Percentiles rank a stretch among this genome's conserved stretches.
Evolutionary conservation across 2,113 vertebrate species (phyloP).

Genomic region (Otis tarda): DNA sequence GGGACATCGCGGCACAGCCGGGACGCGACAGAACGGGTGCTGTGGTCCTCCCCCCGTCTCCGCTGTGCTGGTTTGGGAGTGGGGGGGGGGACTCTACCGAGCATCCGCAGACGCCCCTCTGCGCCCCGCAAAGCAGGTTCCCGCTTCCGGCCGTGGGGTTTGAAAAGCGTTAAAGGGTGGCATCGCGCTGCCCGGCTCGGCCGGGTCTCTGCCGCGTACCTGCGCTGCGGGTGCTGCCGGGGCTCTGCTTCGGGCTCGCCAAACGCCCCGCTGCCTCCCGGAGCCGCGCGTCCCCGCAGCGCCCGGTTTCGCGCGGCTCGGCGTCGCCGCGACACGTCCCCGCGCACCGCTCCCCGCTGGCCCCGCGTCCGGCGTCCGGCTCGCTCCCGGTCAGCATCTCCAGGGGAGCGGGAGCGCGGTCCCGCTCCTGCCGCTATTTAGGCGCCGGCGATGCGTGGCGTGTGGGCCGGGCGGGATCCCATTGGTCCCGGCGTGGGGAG

Average conservation of each 20-base stretch:
- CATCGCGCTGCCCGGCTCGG: background rate
- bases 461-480: slow-evolving; percentile 5
- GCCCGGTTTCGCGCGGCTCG: background rate
- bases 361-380: background rate
- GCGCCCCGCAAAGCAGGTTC: background rate
- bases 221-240: background rate
- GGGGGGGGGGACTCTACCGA: background rate
- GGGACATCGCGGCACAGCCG: slow-evolving; percentile 33
- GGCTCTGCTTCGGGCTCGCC: background rate
- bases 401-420: background rate
- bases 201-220: background rate
- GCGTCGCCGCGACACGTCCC: background rate
- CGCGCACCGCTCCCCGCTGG: no score
- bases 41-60: background rate
- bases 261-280: background rate
- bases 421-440: slow-evolving; percentile 55
- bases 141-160: background rate
- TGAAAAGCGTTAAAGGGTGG: background rate
- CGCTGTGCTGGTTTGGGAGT: background rate
- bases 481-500: slow-evolving; percentile 55
- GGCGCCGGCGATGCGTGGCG: slow-evolving; percentile 9
- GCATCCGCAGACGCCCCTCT: background rate
- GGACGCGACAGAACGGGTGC: no score
- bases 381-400: background rate
- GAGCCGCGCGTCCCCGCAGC: background rate